phyloP scores from a whole-genome alignment of 2,797 vertebrate genomes.

The Cygnus olor region DNA sequence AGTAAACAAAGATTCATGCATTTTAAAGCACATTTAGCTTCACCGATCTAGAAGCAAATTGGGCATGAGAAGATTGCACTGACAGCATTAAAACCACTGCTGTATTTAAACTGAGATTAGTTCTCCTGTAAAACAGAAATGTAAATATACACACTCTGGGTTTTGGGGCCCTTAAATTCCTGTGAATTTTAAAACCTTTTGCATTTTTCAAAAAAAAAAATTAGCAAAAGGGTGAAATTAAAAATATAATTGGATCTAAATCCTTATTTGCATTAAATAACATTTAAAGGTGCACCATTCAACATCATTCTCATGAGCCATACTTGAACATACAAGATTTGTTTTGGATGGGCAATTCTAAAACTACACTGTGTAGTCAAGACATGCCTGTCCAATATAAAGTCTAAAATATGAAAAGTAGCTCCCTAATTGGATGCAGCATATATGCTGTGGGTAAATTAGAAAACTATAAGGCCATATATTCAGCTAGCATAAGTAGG shows the following conservation, averaged over 20 bases:
- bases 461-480: not conserved
- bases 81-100: not conserved
- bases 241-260: not conserved
- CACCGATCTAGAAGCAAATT: conserved; percentile 46
- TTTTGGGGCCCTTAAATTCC: not conserved
- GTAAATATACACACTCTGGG: not conserved
- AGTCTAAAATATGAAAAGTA: not conserved
- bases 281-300: not conserved
- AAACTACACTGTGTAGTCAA: not conserved
- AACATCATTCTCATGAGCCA: not conserved
- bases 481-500: not conserved
- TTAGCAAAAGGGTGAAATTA: not conserved
- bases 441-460: not conserved
- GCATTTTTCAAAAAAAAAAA: not conserved
- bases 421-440: not conserved
- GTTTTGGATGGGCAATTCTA: not conserved
- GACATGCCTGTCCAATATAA: not conserved
- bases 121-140: not conserved
- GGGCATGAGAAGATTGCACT: conserved; percentile 9
- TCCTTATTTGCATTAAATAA: conserved; percentile 25
- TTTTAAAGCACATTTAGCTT: conserved; percentile 38
- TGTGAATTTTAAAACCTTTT: not conserved
- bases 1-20: conserved; percentile 35
- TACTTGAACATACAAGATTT: not conserved
- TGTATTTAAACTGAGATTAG: conserved; percentile 6